Base-by-base conservation (phyloP, 2,797 vertebrate species). In the Catamblyrhynchus diadema region DNA sequence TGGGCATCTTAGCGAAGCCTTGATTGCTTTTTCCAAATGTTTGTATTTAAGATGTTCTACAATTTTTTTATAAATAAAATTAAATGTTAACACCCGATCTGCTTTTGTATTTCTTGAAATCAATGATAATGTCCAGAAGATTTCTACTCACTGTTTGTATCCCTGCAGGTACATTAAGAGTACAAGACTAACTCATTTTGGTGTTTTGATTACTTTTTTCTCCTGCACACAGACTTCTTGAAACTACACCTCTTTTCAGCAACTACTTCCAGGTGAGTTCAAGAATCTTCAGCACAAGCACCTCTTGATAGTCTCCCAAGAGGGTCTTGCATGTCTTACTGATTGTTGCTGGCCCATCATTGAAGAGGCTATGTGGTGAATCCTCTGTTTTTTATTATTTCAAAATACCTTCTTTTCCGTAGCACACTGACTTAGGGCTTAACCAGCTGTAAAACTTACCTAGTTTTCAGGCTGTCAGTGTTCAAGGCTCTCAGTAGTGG, bases 1-100 rank as follows among this genome's bases (percentile, higher is more conserved):
- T 91, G 90, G 95, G 87, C 94, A 86, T 94, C 89, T 86, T 96
- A 88, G 86, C 0, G 18, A 94, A 95, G 90, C 92, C 93, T 93
- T 56, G 80, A 93, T 82, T 93, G 90, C 65, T 87, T 90, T 95
- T 92, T 82, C 94, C 65, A 89, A n/a, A 94, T 67, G 93, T 88
- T 88, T 97, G 90, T 96, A 95, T 96, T 97, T 95, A 95, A 96
- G 97, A 93, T 14, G 57, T 95, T 75, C 90, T 96, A 85, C 60
- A 72, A 25, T 86, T 74, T 89, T 95, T 98, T 91, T 72, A 88
- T 96, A 96, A 97, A 96, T 97, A 96, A 97, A 98, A 95, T 64
- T 88, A 87, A 96, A 48, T 94, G 83, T 81, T 91, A 72, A 92
- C 94, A 90, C 64, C 72, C 86, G 51, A 84, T 61, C 71, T 89